A percentile compares a stretch with the other conserved stretches of the same genome.
Evolutionary conservation across 2,888 invertebrate genomes (phyloP).

Genomic region (Alloscopus bannaensis): DNA sequence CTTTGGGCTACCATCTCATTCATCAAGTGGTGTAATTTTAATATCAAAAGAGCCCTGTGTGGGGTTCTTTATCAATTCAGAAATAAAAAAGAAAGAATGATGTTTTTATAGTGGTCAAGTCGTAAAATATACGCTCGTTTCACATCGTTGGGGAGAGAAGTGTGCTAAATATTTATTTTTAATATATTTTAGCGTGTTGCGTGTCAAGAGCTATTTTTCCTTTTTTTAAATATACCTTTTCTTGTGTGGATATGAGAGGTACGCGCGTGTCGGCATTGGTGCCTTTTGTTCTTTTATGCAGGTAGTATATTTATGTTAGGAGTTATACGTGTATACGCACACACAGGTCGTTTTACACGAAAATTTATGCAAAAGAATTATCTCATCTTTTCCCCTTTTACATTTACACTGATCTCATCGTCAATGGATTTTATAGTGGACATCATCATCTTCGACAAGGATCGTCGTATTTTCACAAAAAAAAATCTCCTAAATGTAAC

Average conservation of each 20-base stretch:
- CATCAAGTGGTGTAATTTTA: conserved; percentile 52
- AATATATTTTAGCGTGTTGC: conserved; percentile 1
- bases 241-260: too few species aligned
- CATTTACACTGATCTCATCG: conserved; percentile 49
- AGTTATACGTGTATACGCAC: too few species aligned
- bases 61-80: conserved; percentile 16
- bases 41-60: conserved; percentile 48
- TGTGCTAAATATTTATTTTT: too few species aligned
- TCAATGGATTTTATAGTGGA: conserved; percentile 23
- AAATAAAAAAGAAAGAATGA: conserved; percentile 16
- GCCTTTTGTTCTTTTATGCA: conserved; percentile 10
- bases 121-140: conserved; percentile 7
- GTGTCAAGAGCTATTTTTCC: background rate
- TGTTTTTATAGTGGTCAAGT: conserved; percentile 17
- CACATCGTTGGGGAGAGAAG: too few species aligned
- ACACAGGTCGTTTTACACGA: too few species aligned
- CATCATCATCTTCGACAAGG: conserved; percentile 1
- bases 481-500: too few species aligned
- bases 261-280: conserved; percentile 16
- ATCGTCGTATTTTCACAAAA: background rate
- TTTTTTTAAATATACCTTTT: too few species aligned
- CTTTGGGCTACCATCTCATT: conserved; percentile 19
- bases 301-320: too few species aligned
- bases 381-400: conserved; percentile 41
- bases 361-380: conserved; percentile 59